Percentiles rank a stretch among this genome's conserved stretches.
Conservation (phyloP, 2,113 vertebrate genomes). For the Dendropsophus ebraccatus region DNA sequence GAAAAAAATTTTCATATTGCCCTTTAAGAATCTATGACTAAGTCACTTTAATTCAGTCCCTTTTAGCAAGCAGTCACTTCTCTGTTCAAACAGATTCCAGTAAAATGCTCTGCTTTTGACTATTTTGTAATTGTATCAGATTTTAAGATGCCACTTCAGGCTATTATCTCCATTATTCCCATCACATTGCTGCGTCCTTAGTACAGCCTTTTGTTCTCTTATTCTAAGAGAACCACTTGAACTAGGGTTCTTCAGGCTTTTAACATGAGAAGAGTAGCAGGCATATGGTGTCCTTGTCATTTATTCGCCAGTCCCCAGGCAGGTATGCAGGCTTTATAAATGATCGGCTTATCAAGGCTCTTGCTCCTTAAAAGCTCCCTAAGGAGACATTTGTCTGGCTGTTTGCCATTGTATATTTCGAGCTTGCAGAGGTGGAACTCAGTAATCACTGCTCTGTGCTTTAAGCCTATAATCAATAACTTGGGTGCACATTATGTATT, state of each 20-base stretch:
- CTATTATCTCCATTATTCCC: conserved; percentile 39
- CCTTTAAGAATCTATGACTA: neutral
- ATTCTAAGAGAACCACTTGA: conserved; percentile 45
- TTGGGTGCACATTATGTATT: conserved; percentile 8
- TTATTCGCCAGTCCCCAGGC: conserved; percentile 64
- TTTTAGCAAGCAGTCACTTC: neutral
- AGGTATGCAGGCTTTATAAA: conserved; percentile 66
- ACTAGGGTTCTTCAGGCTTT: conserved; percentile 44
- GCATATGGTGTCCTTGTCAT: conserved; percentile 50
- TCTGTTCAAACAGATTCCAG: neutral
- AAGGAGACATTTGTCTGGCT: conserved; percentile 57
- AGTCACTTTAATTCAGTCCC: neutral
- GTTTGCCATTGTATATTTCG: conserved; percentile 64
- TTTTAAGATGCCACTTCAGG: conserved; percentile 48
- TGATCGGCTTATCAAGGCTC: conserved; percentile 68
- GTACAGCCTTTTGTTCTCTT: conserved; percentile 20
- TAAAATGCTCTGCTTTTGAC: conserved; percentile 14
- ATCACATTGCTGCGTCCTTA: conserved; percentile 49
- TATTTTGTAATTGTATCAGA: conserved; percentile 33
- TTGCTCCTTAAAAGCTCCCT: conserved; percentile 66
- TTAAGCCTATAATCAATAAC: conserved; percentile 38
- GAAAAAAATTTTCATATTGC: neutral
- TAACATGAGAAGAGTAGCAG: conserved; percentile 52
- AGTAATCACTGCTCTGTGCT: conserved; percentile 52
- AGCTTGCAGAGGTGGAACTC: conserved; percentile 56